Evolutionary conservation across 2,113 vertebrate genomes (phyloP), one percentile per base, ranked within the genome.

Genomic region (Kryptolebias marmoratus): DNA sequence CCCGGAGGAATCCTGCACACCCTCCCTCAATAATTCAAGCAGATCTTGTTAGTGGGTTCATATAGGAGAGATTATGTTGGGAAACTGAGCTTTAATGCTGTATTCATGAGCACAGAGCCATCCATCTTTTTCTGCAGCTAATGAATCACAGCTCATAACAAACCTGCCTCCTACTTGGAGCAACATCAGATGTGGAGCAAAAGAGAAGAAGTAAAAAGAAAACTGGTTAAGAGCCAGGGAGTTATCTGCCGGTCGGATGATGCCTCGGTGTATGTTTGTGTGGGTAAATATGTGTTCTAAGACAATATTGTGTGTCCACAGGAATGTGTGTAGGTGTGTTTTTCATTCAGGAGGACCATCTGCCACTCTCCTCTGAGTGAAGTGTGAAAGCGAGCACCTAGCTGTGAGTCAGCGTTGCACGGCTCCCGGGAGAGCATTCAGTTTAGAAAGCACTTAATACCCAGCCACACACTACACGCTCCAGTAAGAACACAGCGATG

Each of bases 371-470:
- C 84, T 71, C 59, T 50, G 79, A 84, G 82, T 50, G 27, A 67
- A 75, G 87, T 78, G 78, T 84, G 87, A 86, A 89, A 78, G 86
- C 63, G 56, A 77, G 87, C 87, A 88, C 87, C 87, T 90, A 88
- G 89, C 89, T 82, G 84, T 85, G 85, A 90, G 79, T 92, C 87
- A 90, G 88, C 80, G 42, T 68, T 85, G 82, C 79, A 80, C 67
- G 58, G 71, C 80, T 84, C 89, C 84, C 89, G 53, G 16, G 87
- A 82, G 90, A 86, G 88, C 79, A 68, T 84, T 89, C 85, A 73
- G 77, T 88, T 87, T 82, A 82, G 74, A 89, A 85, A 87, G 80
- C 90, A 86, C 87, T 90, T 89, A 87, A 91, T 88, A 80, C 76
- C 65, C 75, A 64, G 70, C 82, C 77, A 75, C 78, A 39, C 77